Evolutionary conservation across 2,888 invertebrate species (phyloP), one percentile per base, ranked within the genome.

Genomic region (Eupithecia insigniata): DNA sequence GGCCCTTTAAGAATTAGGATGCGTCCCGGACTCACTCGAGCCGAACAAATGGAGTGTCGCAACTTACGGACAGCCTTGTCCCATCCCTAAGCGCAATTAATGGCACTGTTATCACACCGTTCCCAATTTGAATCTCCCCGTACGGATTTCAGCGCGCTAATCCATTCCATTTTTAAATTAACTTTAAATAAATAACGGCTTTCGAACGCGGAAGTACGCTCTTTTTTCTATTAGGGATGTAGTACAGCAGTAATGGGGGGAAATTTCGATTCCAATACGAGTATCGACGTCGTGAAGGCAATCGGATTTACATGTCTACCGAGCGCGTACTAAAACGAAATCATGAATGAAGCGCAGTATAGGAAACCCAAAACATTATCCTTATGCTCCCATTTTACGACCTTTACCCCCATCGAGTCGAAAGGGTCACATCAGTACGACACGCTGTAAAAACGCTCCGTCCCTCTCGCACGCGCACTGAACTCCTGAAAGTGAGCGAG

Each of bases 351-450:
- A 92, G 90, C 91, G 90, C 92, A 89, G 93, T 92, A 90, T 91
- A 92, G 92, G 91, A 93, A 91, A 92, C 93, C 93, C 90, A 91
- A 91, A 93, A 92, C 94, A 93, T 94, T 93, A 94, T 93, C 93
- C 94, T 94, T 94, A 94, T 94, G 94, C 93, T 93, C 91, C 92
- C 93, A 93, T 92, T 94, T 94, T 94, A 94, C 93, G 93, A 93
- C 92, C 93, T 93, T 92, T 92, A 93, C 93, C 93, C 92, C 93
- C 93, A 93, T 93, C 92, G 89, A 92, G 89, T 88, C 88, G 90
- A 91, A 92, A 92, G 93, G 93, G 92, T 93, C 93, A 92, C 92
- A 89, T 88, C 86, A 86, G 85, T 86, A 89, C 93, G 93, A 92
- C 92, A 92, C 90, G 89, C 90, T 84, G 90, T 90, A 89, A 92